These are phyloP conservation scores for Aplocera efformata DNA, from an alignment of 2,888 invertebrate genomes.

Conservation along the genomic window DNA sequence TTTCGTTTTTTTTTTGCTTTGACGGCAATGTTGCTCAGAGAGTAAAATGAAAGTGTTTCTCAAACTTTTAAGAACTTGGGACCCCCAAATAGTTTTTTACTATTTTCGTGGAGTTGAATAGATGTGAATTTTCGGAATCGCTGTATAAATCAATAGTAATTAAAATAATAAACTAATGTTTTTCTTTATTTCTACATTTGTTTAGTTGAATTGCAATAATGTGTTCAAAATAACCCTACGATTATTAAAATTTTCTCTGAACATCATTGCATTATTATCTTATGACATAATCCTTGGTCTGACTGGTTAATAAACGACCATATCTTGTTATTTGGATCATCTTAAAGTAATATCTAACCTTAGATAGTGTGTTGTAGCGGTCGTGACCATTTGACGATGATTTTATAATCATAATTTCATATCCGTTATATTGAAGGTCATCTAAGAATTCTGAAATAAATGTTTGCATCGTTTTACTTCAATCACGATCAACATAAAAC, in stretches of 20 bases:
- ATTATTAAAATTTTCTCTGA: conserved; percentile 12
- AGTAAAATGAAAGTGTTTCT: conserved; percentile 21
- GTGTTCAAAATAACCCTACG: no score
- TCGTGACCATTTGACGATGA: conserved; percentile 57
- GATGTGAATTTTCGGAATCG: no score
- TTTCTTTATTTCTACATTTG: no score
- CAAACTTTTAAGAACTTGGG: conserved; percentile 4
- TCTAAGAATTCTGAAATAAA: conserved; percentile 23
- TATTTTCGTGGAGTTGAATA: no score
- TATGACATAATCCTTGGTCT: conserved; percentile 4
- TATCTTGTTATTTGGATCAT: conserved; percentile 32
- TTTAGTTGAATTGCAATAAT: no score
- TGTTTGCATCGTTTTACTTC: conserved; percentile 2
- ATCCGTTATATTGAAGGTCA: conserved; percentile 7
- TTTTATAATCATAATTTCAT: conserved; percentile 4
- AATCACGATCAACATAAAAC: not conserved
- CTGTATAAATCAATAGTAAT: no score
- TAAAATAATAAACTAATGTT: no score
- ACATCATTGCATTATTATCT: conserved; percentile 12
- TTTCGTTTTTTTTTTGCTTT: conserved; percentile 1
- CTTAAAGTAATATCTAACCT: conserved; percentile 71
- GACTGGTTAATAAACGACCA: conserved; percentile 18
- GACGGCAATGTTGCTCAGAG: conserved; percentile 16
- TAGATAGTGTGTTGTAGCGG: conserved; percentile 48
- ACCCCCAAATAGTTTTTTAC: no score